Base-by-base conservation (phyloP, 92 coral and sea anemone species). In the Actinernus sp. region DNA sequence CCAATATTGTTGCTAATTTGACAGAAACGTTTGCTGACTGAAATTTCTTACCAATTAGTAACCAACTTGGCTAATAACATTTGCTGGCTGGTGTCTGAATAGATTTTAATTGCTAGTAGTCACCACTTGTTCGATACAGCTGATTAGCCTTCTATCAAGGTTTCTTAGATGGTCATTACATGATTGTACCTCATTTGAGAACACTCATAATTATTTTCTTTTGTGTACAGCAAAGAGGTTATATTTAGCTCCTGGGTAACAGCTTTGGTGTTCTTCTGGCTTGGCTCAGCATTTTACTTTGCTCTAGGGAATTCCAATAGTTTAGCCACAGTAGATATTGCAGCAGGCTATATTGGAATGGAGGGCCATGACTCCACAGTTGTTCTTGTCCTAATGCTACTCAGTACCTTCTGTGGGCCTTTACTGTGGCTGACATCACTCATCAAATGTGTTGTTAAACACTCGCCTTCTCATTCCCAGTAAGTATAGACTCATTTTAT, bases 291-390 rank as follows among this genome's bases (percentile, higher is more conserved):
- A 4, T 64, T 88, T 41, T 87, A 83, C 85, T 94, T 94, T 70
- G 57, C 92, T 1, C 85, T 71, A 21, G 98, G 97, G 10, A 94
- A 94, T 52, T 94, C 98, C 3, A 94, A 94, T 71, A 94, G 98
- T 63, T 55, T 94, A 19, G 89, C 98, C 1, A 86, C 97, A 14
- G 87, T 94, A 16, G 98, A 94, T 60, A 63, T 91, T 33, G 92
- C 92, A 37, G 87, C 98, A 56, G 98, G 97, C 63, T 94, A 94
- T 50, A 84, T 94, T 27, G 98, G 98, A 26, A 52, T 94, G 58
- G 79, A 79, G 63, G 88, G 76, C 28, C 84, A 83, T 52, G 83
- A 78, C 32, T 68, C 87, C 3, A 7, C 54, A 14, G 52, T 91
- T 44, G 97, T 82, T 43, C 72, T 72, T 22, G 49, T 78, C 50